phyloP scores from a whole-genome alignment of 1,140 invertebrate genomes.

The Drosophila pseudoobscura region DNA sequence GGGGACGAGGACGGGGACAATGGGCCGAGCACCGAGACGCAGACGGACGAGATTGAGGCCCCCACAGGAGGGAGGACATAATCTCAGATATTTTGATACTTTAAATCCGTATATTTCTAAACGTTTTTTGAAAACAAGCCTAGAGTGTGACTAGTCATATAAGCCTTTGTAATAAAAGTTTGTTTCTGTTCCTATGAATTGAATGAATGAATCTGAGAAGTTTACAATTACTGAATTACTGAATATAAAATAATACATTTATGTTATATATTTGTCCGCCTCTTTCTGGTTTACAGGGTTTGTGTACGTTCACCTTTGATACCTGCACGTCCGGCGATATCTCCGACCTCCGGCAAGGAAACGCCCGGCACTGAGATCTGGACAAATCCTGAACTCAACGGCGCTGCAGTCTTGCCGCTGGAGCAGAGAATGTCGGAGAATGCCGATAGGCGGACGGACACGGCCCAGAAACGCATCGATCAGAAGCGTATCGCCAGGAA shows the following conservation, averaged over 20 bases:
- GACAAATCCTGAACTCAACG: conserved; percentile 86
- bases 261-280: background rate
- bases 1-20: conserved; percentile 69
- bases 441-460: conserved; percentile 64
- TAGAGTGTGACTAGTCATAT: conserved; percentile 68
- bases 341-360: conserved; percentile 84
- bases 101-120: conserved; percentile 23
- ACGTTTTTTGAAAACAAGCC: conserved; percentile 53
- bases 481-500: conserved; percentile 75
- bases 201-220: background rate
- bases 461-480: conserved; percentile 71
- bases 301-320: conserved; percentile 91
- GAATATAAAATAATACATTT: no score
- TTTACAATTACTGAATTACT: background rate
- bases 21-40: conserved; percentile 52
- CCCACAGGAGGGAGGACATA: conserved; percentile 9
- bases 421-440: conserved; percentile 78
- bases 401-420: conserved; percentile 32
- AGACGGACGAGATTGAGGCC: background rate
- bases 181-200: conserved; percentile 62
- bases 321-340: conserved; percentile 88
- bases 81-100: conserved; percentile 25
- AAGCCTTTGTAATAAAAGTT: conserved; percentile 56
- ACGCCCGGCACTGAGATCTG: conserved; percentile 86
- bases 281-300: conserved; percentile 84